A percentile compares a stretch with the other conserved stretches of the same genome.
Conservation (phyloP, 2,113 vertebrate genomes). For the Ondatra zibethicus region DNA sequence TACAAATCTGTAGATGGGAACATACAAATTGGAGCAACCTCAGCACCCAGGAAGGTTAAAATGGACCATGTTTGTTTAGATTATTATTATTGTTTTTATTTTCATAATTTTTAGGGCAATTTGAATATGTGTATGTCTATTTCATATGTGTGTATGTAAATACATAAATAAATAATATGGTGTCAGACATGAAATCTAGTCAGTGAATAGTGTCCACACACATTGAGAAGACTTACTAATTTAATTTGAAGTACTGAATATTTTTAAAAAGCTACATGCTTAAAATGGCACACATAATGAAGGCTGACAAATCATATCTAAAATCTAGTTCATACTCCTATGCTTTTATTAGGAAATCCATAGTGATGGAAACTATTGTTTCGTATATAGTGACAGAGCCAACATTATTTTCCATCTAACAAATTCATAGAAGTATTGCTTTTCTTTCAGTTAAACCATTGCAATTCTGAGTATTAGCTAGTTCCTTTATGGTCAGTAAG, state of each 20-base stretch:
- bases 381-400: background rate
- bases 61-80: background rate
- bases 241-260: constrained; percentile 42
- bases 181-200: constrained; percentile 49
- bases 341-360: constrained; percentile 36
- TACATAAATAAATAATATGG: constrained; percentile 77
- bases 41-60: background rate
- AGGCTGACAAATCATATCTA: constrained; percentile 46
- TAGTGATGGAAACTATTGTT: constrained; percentile 32
- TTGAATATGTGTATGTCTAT: constrained; percentile 48
- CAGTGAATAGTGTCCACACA: constrained; percentile 60
- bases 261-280: constrained; percentile 41
- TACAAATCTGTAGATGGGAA: background rate
- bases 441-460: background rate
- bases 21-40: background rate
- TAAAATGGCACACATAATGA: background rate
- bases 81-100: background rate
- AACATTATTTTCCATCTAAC: background rate
- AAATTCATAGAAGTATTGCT: background rate
- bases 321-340: background rate
- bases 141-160: constrained; percentile 23
- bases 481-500: background rate
- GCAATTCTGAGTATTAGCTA: background rate
- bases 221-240: background rate
- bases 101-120: background rate